Evolutionary conservation across 2,797 vertebrate species (phyloP).

Genomic region (Lophius americanus): DNA sequence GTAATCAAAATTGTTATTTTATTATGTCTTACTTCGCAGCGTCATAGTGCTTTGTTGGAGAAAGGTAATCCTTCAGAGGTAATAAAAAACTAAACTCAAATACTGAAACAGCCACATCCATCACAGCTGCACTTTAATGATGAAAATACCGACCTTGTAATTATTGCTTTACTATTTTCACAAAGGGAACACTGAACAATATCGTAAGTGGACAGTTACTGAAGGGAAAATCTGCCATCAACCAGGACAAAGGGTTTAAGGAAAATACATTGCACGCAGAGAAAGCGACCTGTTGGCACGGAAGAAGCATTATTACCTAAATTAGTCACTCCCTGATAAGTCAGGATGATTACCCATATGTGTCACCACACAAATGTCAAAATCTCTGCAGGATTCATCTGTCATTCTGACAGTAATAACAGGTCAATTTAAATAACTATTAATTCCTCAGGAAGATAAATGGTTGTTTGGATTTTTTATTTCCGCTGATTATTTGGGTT

Average conservation of each 20-base stretch:
- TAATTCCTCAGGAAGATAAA: not conserved
- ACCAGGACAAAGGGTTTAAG: constrained; percentile 19
- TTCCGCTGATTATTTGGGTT: not conserved
- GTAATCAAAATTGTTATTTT: constrained; percentile 58
- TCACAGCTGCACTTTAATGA: constrained; percentile 57
- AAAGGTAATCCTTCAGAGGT: constrained; percentile 59
- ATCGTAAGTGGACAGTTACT: constrained; percentile 26
- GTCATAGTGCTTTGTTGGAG: constrained; percentile 45
- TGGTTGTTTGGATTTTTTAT: not conserved
- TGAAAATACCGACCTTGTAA: constrained; percentile 51
- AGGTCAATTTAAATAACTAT: constrained; percentile 17
- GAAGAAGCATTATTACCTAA: constrained; percentile 41
- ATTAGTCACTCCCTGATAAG: constrained; percentile 44
- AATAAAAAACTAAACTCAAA: constrained; percentile 65
- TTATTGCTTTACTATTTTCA: constrained; percentile 58
- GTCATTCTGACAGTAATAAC: constrained; percentile 9
- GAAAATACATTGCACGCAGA: constrained; percentile 15
- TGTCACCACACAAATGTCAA: constrained; percentile 9
- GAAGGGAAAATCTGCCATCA: constrained; percentile 25
- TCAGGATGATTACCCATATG: constrained; percentile 25
- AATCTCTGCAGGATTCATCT: constrained; percentile 25
- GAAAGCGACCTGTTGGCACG: constrained; percentile 53
- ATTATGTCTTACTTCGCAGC: constrained; percentile 45
- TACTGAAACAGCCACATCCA: constrained; percentile 52
- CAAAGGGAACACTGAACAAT: constrained; percentile 43